phyloP scores from a whole-genome alignment of 2,888 invertebrate genomes.

The Ophion costatus region DNA sequence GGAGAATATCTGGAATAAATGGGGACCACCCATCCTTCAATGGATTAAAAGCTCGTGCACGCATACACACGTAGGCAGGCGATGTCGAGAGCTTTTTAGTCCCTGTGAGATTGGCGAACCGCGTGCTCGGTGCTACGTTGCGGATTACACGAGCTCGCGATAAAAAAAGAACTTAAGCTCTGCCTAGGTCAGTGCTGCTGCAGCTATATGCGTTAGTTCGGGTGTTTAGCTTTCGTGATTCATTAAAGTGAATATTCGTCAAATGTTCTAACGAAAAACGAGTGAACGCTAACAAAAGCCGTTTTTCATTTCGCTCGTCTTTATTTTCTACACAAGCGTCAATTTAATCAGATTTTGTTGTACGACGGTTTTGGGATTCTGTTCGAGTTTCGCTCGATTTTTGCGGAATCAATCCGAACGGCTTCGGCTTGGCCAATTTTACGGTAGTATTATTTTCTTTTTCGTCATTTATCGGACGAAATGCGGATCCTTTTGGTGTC shows the following conservation, averaged over 20 bases:
- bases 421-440: too few relatives aligned
- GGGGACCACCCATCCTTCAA: conserved; percentile 27
- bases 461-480: too few relatives aligned
- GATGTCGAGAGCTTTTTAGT: conserved; percentile 50
- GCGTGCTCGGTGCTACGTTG: conserved; percentile 31
- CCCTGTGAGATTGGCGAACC: conserved; percentile 47
- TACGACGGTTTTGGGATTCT: too few relatives aligned
- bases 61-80: neutral
- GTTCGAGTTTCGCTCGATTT: too few relatives aligned
- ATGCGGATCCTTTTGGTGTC: neutral
- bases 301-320: neutral
- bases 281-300: neutral
- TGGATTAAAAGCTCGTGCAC: conserved; percentile 60
- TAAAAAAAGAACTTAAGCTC: conserved; percentile 41
- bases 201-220: neutral
- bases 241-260: neutral
- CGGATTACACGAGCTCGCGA: conserved; percentile 54
- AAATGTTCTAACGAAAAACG: neutral
- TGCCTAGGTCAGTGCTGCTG: conserved; percentile 32
- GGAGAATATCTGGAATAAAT: conserved; percentile 41
- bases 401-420: too few relatives aligned
- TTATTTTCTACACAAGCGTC: neutral
- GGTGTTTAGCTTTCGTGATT: conserved; percentile 20
- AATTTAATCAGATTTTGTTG: too few relatives aligned
- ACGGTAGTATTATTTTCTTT: too few relatives aligned